Conservation (phyloP, 2,113 vertebrate genomes). For the Galeopterus variegatus region DNA sequence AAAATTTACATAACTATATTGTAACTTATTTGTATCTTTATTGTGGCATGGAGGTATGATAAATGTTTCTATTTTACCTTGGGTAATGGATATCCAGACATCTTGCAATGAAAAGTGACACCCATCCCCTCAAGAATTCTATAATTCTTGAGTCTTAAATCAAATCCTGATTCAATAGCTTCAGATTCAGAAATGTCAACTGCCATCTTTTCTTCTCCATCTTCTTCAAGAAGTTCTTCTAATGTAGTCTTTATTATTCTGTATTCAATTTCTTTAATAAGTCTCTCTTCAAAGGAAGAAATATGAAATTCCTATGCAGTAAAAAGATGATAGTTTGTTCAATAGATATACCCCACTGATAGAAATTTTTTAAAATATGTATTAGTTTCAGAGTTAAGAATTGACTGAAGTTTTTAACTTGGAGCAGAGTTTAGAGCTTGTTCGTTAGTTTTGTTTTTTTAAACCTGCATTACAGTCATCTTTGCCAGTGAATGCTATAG, state of each 20-base stretch:
- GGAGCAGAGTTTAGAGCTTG: not conserved
- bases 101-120: conserved; percentile 98
- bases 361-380: conserved; percentile 39
- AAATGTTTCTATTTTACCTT: conserved; percentile 91
- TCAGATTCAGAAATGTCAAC: conserved; percentile 93
- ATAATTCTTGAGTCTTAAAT: conserved; percentile 96
- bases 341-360: not conserved
- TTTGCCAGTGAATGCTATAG: not conserved
- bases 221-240: conserved; percentile 95
- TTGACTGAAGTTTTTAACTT: not conserved
- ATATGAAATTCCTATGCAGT: conserved; percentile 94
- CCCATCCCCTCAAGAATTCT: conserved; percentile 97
- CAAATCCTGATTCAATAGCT: conserved; percentile 93
- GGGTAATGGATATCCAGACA: conserved; percentile 94
- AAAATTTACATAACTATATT: not conserved
- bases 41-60: not conserved
- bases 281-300: conserved; percentile 97
- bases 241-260: conserved; percentile 97
- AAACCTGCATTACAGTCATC: not conserved
- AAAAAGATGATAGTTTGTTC: conserved; percentile 71
- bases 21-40: not conserved
- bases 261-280: conserved; percentile 98
- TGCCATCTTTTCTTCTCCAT: conserved; percentile 94
- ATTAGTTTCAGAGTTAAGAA: conserved; percentile 25
- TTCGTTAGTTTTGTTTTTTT: not conserved